Evolutionary conservation across 2,888 invertebrate genomes (phyloP), one percentile per base, ranked within the genome.

Genomic region (Cremastinae sp.): DNA sequence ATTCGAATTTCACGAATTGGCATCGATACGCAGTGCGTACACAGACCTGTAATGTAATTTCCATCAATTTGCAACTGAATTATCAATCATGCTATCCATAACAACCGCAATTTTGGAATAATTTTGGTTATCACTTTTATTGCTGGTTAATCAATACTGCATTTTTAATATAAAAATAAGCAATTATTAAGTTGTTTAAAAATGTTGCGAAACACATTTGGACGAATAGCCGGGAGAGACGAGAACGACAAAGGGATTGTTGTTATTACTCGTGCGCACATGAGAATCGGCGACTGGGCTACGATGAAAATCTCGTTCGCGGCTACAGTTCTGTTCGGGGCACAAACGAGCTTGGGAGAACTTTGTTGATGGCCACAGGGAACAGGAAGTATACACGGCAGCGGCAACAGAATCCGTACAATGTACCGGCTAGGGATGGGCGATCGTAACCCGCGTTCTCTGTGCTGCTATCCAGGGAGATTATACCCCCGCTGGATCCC

Each of bases 391-490:
- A 64, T 56, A 62, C 54, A 61, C 43, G 58, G 58, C 41, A 47
- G 20, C n/a, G n/a, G 54, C 36, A 58, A 18, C 36, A 59, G 64
- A 51, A 12, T 65, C 61, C 34, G 59, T 12, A 45, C n/a, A 38
- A 20, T 36, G 34, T 43, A 34, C 53, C 34, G 43, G 16, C 38
- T 18, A 53, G 64, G 59, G 59, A 38, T 38, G 56, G n/a, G 66
- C n/a, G 18, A 71, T 51, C 59, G 72, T 73, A 72, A 72, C 73
- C 64, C 69, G 58, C 62, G 72, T 72, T 68, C 51, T 72, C 56
- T 68, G 61, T 43, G 51, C 58, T 61, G 61, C 76, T 64, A 47
- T 59, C 69, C 64, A 72, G 71, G 74, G 74, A 74, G 76, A 76
- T 76, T 78, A 78, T 56, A 43, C 54, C 47, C 59, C 56, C 68